Conservation (phyloP, 1,140 invertebrate species). For the Drosophila bocki region DNA sequence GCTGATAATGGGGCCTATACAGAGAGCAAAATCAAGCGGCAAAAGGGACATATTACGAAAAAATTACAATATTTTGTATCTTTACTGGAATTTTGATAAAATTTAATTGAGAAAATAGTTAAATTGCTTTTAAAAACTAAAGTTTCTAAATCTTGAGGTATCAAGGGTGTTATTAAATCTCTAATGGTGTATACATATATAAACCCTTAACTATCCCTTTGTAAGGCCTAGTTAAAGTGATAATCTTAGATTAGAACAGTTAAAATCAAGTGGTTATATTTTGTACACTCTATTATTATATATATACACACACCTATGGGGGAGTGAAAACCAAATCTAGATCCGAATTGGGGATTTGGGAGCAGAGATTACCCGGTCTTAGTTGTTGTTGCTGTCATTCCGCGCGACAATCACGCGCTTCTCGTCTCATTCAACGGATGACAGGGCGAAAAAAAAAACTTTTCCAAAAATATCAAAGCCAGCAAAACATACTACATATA, state of each 20-base stretch:
- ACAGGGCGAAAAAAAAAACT: conserved; percentile 33
- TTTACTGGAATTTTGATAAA: not conserved
- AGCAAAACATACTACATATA: conserved; percentile 35
- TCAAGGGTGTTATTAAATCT: not conserved
- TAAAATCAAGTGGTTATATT: not conserved
- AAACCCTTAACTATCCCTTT: not conserved
- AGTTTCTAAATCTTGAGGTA: not conserved
- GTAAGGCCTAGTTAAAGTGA: not conserved
- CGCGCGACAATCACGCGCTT: conserved; percentile 61
- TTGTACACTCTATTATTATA: not conserved
- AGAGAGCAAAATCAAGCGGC: not conserved
- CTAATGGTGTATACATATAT: not conserved
- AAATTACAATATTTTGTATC: too few species aligned
- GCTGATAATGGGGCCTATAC: conserved; percentile 11
- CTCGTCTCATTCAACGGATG: conserved; percentile 50
- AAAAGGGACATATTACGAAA: too few species aligned
- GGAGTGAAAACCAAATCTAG: conserved; percentile 1
- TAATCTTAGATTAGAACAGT: not conserved
- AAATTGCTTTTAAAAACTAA: not conserved
- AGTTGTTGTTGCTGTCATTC: conserved; percentile 26
- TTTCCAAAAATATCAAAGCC: conserved; percentile 69
- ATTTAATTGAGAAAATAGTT: not conserved
- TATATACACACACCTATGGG: not conserved
- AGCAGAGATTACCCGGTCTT: conserved; percentile 33
- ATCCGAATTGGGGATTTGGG: conserved; percentile 13